Percentiles rank a stretch among this genome's conserved stretches.
phyloP scores from a whole-genome alignment of 2,797 vertebrate genomes.

The Lagocephalus sceleratus region DNA sequence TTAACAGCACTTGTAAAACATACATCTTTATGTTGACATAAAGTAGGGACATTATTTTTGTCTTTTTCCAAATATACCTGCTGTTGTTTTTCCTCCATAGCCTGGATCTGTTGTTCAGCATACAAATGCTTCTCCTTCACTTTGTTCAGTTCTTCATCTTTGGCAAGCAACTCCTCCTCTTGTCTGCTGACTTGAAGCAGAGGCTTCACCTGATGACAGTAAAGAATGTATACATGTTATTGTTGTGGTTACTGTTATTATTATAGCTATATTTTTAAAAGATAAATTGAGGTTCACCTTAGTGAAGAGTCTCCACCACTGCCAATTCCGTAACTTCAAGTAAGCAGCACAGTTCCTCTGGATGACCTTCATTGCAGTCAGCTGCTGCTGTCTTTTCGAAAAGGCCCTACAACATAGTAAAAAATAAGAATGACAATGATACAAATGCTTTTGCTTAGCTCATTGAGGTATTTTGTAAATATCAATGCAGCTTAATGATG shows the following conservation, averaged over 20 bases:
- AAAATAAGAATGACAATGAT: too few relatives aligned
- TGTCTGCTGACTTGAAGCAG: conserved; percentile 95
- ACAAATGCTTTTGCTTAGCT: too few relatives aligned
- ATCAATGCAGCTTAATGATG: too few relatives aligned
- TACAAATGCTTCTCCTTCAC: conserved; percentile 87
- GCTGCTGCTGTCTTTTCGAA: conserved; percentile 92
- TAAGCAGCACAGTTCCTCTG: conserved; percentile 98
- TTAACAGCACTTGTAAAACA: not conserved
- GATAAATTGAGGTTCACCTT: conserved; percentile 76
- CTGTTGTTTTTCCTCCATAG: conserved; percentile 86
- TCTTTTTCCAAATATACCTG: conserved; percentile 77
- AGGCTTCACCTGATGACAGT: conserved; percentile 86
- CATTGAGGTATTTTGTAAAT: too few relatives aligned
- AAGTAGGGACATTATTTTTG: not conserved
- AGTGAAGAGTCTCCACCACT: conserved; percentile 98
- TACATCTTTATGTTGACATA: not conserved
- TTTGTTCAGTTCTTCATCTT: conserved; percentile 89
- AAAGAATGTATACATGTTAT: too few relatives aligned
- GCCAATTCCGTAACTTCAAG: conserved; percentile 97
- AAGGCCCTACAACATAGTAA: conserved; percentile 80
- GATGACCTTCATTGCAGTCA: conserved; percentile 98
- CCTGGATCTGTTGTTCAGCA: conserved; percentile 83
- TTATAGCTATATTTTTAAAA: too few relatives aligned
- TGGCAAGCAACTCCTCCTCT: conserved; percentile 95
- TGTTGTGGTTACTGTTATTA: too few relatives aligned